Base-by-base conservation (phyloP, 2,888 invertebrate species). In the Poecilus cupreus region DNA sequence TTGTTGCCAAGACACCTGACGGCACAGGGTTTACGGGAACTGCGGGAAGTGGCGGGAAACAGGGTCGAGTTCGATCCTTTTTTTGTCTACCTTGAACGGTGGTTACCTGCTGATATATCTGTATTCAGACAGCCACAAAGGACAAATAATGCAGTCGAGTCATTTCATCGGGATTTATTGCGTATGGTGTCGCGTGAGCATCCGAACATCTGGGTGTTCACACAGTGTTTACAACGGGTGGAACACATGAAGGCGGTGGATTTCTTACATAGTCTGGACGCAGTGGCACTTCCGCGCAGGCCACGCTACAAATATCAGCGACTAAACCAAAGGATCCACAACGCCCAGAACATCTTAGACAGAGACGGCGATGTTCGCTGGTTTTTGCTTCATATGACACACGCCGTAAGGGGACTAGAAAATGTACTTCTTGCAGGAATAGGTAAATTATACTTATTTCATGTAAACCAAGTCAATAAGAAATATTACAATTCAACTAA, bases 121-220 rank as follows among this genome's bases (percentile, higher is more conserved):
- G 70, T 70, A 13, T 70, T 39, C 43, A 13, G 70, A 39, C 18
- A 39, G 13, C 5, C 70, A 0, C 70, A 70, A 20, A 37, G 8
- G n/a, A 70, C 70, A 39, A 72, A 72, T 24, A 72, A 72, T 46
- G 72, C 72, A 22, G 72, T 72, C n/a, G 72, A 72, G 22, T 72
- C 43, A 3, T 43, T 72, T 6, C 72, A 46, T 22, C 16, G 72
- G 43, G 72, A 22, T 43, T 16, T 22, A 20, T 20, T 64, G 13
- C 60, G 32, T 11, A 24, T 64, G 24, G 60, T 64, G 16, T 64
- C 32, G 13, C 26, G 43, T 24, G 20, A 46, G 46, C 68, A 68
- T 37, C 68, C 68, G 13, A 68, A 68, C n/a, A 68, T 68, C 26
- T 68, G 37, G 68, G n/a, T n/a, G n/a, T n/a, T n/a, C n/a, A n/a